Conservation (phyloP, 2,113 vertebrate species). For the Rattus rattus region DNA sequence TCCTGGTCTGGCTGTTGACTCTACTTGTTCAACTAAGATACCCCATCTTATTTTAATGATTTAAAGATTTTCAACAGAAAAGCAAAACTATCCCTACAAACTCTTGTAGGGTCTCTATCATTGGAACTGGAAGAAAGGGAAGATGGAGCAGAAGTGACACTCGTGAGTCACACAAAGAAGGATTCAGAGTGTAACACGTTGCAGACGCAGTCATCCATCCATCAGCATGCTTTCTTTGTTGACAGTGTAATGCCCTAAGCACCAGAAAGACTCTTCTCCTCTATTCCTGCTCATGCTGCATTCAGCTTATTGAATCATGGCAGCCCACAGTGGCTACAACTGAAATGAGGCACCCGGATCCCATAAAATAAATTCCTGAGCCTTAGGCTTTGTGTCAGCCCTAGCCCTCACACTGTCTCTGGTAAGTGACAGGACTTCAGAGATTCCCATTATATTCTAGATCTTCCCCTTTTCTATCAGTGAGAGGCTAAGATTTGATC, state of each 20-base stretch:
- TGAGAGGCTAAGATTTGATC: background rate
- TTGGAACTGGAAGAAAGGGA: background rate
- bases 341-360: background rate
- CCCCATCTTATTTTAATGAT: background rate
- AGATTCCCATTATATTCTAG: background rate
- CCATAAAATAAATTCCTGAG: background rate
- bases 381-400: accelerated
- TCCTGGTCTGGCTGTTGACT: background rate
- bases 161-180: background rate
- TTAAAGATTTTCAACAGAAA: background rate
- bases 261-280: background rate
- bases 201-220: no score
- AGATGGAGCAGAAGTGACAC: background rate
- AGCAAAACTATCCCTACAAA: background rate
- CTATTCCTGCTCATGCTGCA: background rate
- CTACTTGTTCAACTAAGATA: background rate
- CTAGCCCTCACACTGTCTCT: background rate
- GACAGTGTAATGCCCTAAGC: background rate
- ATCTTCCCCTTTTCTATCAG: background rate
- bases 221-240: background rate
- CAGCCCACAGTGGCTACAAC: background rate
- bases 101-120: background rate
- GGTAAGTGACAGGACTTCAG: background rate
- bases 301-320: background rate
- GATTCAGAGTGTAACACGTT: background rate